phyloP scores from a whole-genome alignment of 2,888 invertebrate species.

The Synanthedon formicaeformis region DNA sequence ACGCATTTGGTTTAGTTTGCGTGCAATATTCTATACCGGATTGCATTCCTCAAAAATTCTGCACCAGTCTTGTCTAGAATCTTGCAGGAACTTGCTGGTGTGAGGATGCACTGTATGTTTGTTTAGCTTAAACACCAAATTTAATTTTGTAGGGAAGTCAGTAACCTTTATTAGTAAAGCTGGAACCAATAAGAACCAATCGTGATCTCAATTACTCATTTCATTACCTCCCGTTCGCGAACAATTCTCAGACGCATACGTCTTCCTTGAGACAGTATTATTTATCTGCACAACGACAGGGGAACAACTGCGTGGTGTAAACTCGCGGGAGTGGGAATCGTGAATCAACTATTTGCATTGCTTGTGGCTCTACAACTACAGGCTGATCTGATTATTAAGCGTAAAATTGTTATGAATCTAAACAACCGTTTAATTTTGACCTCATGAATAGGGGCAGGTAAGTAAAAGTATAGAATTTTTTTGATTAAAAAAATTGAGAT shows the following conservation, averaged over 20 bases:
- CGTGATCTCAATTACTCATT: constrained; percentile 42
- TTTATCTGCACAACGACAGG: constrained; percentile 35
- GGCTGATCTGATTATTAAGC: constrained; percentile 2
- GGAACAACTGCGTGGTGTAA: constrained; percentile 21
- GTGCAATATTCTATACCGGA: too few species aligned
- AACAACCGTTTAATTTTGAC: too few species aligned
- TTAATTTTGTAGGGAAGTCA: neutral
- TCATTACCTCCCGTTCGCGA: constrained; percentile 34
- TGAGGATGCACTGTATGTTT: neutral
- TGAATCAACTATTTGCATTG: constrained; percentile 64
- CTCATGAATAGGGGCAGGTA: too few species aligned
- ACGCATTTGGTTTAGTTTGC: too few species aligned
- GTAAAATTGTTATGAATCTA: too few species aligned
- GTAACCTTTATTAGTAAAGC: neutral
- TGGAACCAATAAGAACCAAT: neutral
- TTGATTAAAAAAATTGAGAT: too few species aligned
- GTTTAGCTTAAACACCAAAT: neutral
- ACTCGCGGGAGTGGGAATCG: constrained; percentile 29
- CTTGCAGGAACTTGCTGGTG: too few species aligned
- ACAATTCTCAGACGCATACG: constrained; percentile 34
- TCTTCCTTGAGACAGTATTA: constrained; percentile 45
- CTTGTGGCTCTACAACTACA: constrained; percentile 3
- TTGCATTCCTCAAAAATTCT: too few species aligned
- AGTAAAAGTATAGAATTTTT: too few species aligned
- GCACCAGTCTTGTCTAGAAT: too few species aligned